These are phyloP conservation scores for Probaryconus sp. DNA, from an alignment of 1,140 invertebrate genomes.

Conservation along the genomic window DNA sequence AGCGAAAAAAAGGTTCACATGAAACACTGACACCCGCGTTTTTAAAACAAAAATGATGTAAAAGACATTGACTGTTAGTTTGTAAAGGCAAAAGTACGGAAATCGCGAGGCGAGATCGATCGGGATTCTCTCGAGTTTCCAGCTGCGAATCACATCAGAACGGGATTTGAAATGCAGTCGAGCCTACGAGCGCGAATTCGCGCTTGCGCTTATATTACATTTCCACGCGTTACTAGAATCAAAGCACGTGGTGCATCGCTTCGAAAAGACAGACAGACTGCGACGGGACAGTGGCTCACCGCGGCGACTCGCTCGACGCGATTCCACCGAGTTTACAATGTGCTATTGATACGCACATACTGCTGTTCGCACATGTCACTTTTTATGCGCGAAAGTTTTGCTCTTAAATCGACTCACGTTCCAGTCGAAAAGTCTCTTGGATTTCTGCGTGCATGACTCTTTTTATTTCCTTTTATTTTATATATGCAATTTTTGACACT, in stretches of 20 bases:
- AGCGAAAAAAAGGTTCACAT: no score
- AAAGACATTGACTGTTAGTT: no score
- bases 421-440: no score
- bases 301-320: no score
- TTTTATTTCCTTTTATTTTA: no score
- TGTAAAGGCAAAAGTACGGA: neutral
- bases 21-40: neutral
- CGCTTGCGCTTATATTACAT: slow-evolving; percentile 61
- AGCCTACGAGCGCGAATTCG: slow-evolving; percentile 48
- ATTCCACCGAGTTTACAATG: slow-evolving; percentile 48
- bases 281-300: no score
- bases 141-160: slow-evolving; percentile 42
- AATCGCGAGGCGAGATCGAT: slow-evolving; percentile 23
- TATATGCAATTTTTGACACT: neutral
- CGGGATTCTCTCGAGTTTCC: slow-evolving; percentile 47
- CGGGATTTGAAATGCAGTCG: slow-evolving; percentile 66
- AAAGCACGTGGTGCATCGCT: slow-evolving; percentile 65
- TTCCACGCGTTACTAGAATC: slow-evolving; percentile 51
- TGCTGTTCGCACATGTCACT: slow-evolving; percentile 39
- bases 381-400: slow-evolving; percentile 41
- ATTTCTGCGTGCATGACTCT: no score
- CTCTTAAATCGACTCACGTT: slow-evolving; percentile 24
- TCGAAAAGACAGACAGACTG: slow-evolving; percentile 49
- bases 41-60: neutral
- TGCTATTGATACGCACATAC: slow-evolving; percentile 50